phyloP scores from a whole-genome alignment of 2,113 vertebrate species.

The Pterocles burchelli region DNA sequence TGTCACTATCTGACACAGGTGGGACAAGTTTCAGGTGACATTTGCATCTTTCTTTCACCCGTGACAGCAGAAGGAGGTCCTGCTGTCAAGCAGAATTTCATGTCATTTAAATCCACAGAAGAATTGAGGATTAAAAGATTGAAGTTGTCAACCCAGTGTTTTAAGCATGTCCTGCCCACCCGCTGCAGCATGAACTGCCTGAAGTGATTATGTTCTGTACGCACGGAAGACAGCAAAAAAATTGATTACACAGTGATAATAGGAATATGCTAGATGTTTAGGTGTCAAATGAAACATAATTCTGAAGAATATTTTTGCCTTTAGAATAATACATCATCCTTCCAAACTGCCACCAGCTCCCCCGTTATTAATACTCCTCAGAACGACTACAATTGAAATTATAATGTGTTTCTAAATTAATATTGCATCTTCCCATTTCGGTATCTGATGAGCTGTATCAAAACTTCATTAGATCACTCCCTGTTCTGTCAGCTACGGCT shows the following conservation, averaged over 20 bases:
- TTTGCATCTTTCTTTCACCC: not conserved
- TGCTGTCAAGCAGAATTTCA: not conserved
- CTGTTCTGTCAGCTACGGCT: slow-evolving; percentile 51
- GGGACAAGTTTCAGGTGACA: not conserved
- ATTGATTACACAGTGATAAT: slow-evolving; percentile 44
- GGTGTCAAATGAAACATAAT: slow-evolving; percentile 67
- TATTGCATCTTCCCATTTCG: slow-evolving; percentile 64
- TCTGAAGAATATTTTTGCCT: slow-evolving; percentile 56
- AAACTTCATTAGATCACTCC: slow-evolving; percentile 73
- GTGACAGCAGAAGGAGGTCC: slow-evolving; percentile 2
- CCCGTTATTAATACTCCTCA: slow-evolving; percentile 60
- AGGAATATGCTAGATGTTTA: slow-evolving; percentile 57
- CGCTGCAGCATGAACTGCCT: not conserved
- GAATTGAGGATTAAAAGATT: slow-evolving; percentile 34
- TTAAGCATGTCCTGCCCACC: not conserved
- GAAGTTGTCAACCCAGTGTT: slow-evolving; percentile 1
- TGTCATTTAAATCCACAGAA: not conserved
- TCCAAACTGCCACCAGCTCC: slow-evolving; percentile 50
- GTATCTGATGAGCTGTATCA: slow-evolving; percentile 73
- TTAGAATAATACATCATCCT: slow-evolving; percentile 60
- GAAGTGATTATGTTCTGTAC: slow-evolving; percentile 16
- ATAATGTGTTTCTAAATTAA: slow-evolving; percentile 72
- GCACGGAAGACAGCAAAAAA: not conserved
- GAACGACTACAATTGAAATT: slow-evolving; percentile 63
- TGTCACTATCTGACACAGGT: not conserved